These are phyloP conservation scores for Myrmecophaga tridactyla DNA, from an alignment of 2,113 vertebrate genomes.

Conservation along the genomic window DNA sequence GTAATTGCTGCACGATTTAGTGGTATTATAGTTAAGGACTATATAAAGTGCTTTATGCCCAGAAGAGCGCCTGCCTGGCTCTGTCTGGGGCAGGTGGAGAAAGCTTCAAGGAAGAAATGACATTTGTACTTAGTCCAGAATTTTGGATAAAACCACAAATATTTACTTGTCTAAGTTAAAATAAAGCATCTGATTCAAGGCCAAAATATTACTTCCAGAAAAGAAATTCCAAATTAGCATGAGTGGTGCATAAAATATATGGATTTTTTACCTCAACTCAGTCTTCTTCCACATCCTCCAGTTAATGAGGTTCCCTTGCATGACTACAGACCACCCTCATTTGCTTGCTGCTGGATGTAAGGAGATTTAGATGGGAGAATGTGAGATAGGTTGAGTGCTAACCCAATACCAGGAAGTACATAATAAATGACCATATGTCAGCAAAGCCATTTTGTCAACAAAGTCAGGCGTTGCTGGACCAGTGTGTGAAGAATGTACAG, in stretches of 20 bases:
- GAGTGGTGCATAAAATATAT: not conserved
- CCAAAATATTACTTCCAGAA: not conserved
- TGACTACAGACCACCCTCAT: not conserved
- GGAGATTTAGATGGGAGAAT: not conserved
- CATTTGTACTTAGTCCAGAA: not conserved
- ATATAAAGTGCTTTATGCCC: not conserved
- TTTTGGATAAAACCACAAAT: not conserved
- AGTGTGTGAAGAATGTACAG: not conserved
- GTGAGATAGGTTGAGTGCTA: not conserved
- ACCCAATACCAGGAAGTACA: not conserved
- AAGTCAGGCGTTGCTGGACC: not conserved
- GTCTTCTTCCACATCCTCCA: not conserved
- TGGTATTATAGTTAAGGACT: not conserved
- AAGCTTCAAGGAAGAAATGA: not conserved
- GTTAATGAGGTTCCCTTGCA: not conserved
- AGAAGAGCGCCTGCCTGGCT: not conserved
- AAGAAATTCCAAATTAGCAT: slow-evolving; percentile 2
- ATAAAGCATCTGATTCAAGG: not conserved
- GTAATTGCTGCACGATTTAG: not conserved
- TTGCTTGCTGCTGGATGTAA: not conserved
- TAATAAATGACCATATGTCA: not conserved
- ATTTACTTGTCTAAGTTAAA: not conserved
- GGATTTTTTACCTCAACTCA: not conserved
- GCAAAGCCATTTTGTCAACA: not conserved
- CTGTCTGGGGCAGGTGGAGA: not conserved